Conservation (phyloP, 2,797 vertebrate genomes). For the Coendou prehensilis region DNA sequence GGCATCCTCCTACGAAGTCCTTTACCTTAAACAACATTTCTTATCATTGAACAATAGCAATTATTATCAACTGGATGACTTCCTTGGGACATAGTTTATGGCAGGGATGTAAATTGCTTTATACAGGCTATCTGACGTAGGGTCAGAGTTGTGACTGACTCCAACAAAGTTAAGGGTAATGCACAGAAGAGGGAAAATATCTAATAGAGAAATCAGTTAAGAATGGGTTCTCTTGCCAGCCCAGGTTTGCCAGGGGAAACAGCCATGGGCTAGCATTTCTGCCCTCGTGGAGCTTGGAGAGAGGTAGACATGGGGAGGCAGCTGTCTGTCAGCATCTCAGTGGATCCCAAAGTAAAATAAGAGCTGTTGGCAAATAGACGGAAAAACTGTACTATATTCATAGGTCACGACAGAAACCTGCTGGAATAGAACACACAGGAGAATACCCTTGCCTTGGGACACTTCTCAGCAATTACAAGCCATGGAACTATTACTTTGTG, state of each 20-base stretch:
- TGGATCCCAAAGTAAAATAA: background rate
- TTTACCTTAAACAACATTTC: background rate
- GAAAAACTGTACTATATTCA: background rate
- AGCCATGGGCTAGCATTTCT: background rate
- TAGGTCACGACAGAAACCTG: background rate
- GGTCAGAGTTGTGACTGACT: background rate
- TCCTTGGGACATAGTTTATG: background rate
- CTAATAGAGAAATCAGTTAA: background rate
- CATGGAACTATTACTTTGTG: background rate
- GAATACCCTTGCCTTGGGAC: background rate
- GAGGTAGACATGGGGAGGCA: background rate
- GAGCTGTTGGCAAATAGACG: background rate
- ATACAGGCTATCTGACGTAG: background rate
- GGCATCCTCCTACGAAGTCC: background rate
- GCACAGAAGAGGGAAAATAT: background rate
- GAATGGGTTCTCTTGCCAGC: background rate
- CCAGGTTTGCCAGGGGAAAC: background rate
- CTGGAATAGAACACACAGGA: background rate
- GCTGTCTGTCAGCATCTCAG: background rate
- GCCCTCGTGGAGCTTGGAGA: background rate
- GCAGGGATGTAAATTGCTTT: background rate
- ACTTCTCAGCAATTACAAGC: background rate
- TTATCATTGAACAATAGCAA: constrained; percentile 8
- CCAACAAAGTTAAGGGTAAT: background rate
- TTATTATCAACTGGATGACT: background rate